Base-by-base conservation (phyloP, 2,113 vertebrate species). In the Phaethon lepturus region DNA sequence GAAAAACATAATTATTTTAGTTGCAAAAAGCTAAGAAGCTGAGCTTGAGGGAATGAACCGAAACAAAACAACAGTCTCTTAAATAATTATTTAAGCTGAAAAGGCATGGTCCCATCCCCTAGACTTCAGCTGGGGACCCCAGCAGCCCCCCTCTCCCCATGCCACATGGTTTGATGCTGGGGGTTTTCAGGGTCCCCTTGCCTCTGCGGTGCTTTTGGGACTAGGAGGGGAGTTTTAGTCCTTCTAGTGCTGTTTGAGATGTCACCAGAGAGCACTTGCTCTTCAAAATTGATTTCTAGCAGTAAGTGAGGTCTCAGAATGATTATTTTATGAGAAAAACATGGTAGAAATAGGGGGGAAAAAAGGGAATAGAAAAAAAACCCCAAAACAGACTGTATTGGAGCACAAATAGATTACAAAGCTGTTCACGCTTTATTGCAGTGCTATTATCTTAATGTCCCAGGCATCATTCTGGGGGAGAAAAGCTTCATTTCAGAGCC, bases 241-340 rank as follows among this genome's bases (percentile, higher is more conserved):
- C 3, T 67, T 53, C 24, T 13, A 17, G 11, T 45, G 77, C 18
- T 1, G 0, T 22, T 75, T 68, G 31, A 31, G 10, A 31, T 90
- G 22, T 10, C 45, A 44, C 44, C 4, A 24, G 56, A 93, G 74
- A 93, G 35, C 26, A 20, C 62, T 94, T 10, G 0, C 5, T 91
- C 64, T 55, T 94, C 84, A 71, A 92, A 95, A 93, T 60, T 90
- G 40, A 72, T 97, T 92, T 88, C 72, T 90, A 85, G 95, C 66
- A 23, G 42, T 79, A 86, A 88, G 49, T 78, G 93, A 92, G 66
- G 47, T 92, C 96, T 94, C 77, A 33, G 72, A 94, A 85, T 17
- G 5, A 68, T 91, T 88, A 35, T 66, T 94, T 83, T 77, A 53
- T 47, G 31, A 38, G 31, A 58, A 91, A 95, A 94, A 56, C 11